Percentiles rank a stretch among this genome's conserved stretches.
These are phyloP conservation scores for Allolobophora icterica DNA, from an alignment of 2,888 invertebrate genomes.

Conservation along the genomic window DNA sequence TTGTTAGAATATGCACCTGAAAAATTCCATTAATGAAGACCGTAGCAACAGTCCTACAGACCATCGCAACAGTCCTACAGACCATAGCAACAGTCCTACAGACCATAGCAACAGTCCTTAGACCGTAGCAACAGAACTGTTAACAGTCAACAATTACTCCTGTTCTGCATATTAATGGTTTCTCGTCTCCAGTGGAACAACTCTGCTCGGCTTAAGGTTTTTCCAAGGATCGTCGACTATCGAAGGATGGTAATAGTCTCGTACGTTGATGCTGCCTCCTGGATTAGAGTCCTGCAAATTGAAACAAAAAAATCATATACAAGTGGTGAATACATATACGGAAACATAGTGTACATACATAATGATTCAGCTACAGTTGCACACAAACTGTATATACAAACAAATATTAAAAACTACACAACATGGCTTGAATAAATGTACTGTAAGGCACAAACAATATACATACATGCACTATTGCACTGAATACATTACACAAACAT, in stretches of 20 bases:
- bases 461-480: background rate
- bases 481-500: background rate
- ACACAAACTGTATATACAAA: too few relatives aligned
- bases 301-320: background rate
- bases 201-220: background rate
- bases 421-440: too few relatives aligned
- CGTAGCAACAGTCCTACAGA: too few relatives aligned
- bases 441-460: background rate
- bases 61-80: too few relatives aligned
- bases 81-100: too few relatives aligned
- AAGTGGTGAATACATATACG: too few relatives aligned
- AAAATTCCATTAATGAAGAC: background rate
- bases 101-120: too few relatives aligned
- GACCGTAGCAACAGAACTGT: background rate
- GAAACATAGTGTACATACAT: too few relatives aligned
- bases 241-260: conserved; percentile 8
- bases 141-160: background rate
- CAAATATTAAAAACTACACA: too few relatives aligned
- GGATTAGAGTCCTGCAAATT: background rate
- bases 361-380: too few relatives aligned
- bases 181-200: background rate
- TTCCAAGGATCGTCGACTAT: background rate
- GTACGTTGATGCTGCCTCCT: conserved; percentile 11
- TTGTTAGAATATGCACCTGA: background rate
- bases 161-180: background rate